Evolutionary conservation across 2,797 vertebrate genomes (phyloP), one percentile per base, ranked within the genome.

Genomic region (Microcaecilia unicolor): DNA sequence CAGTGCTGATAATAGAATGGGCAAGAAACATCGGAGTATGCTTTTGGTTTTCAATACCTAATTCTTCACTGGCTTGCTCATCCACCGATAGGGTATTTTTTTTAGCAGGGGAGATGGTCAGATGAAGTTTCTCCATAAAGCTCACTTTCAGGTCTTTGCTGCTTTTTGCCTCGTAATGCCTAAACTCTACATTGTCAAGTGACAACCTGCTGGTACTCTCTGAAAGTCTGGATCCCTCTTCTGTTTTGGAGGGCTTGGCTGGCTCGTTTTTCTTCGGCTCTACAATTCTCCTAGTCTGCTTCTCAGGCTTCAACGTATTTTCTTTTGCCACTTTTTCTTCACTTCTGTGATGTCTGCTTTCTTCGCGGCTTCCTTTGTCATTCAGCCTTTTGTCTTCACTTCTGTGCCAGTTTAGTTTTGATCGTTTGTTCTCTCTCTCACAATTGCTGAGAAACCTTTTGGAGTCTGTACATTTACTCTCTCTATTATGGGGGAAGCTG

Each of bases 111-210:
- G 96, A 99, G 37, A 97, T 76, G 24, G 93, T 99, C 44, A 99
- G 76, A 70, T 97, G 96, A 29, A 99, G 55, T 2, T 86, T 98
- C 78, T 99, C 91, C 94, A 99, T 99, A 62, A 98, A 99, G 51
- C 86, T 88, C 25, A 97, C 65, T 55, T 99, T 99, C 46, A 86
- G 81, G 66, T 91, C 84, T 49, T 88, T 86, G 60, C 65, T 72
- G 5, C 47, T 81, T 55, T 88, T 87, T 13, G 30, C 31, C 27
- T 60, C 58, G 22, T 24, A 31, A 12, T 29, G 11, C 16, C 29
- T 37, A 33, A 10, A 28, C 28, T 66, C 61, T 43, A 16, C 24
- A 34, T 64, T 58, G 18, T 26, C 4, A 33, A 25, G 8, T 22
- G 67, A 60, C 30, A 13, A 4, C 4, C 40, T 38, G 48, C 59